A percentile compares a stretch with the other conserved stretches of the same genome.
phyloP scores from a whole-genome alignment of 2,113 vertebrate genomes.

The Rhagologus leucostigma region DNA sequence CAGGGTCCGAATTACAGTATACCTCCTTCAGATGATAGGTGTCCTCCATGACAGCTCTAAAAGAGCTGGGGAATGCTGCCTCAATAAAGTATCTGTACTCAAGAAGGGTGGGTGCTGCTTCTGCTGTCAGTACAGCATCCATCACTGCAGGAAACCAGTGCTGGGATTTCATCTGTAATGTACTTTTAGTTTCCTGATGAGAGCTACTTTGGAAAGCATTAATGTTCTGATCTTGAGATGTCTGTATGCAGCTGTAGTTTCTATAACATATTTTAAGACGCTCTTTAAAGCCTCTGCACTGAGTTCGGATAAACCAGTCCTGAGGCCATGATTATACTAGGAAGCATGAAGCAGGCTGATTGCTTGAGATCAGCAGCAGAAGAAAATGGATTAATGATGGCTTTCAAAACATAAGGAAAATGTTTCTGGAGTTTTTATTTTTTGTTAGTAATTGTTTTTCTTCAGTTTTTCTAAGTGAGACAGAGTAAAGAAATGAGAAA shows the following conservation, averaged over 20 bases:
- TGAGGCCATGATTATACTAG: conserved; percentile 4
- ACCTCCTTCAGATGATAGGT: not conserved
- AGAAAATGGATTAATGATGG: conserved; percentile 20
- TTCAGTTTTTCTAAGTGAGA: not conserved
- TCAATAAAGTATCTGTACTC: not conserved
- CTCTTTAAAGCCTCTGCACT: not conserved
- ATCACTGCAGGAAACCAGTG: not conserved
- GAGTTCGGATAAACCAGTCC: conserved; percentile 10
- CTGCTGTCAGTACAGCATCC: not conserved
- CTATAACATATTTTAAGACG: not conserved
- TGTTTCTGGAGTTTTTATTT: not conserved
- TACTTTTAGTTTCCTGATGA: not conserved
- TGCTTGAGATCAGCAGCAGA: not conserved
- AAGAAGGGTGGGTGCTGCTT: not conserved
- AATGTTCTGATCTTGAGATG: not conserved
- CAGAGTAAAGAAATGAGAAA: not conserved
- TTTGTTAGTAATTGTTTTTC: not conserved
- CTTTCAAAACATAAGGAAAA: not conserved
- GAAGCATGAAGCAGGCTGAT: not conserved
- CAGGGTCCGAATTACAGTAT: not conserved
- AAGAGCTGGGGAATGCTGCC: not conserved
- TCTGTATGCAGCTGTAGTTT: not conserved
- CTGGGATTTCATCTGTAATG: not conserved
- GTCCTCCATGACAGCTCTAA: not conserved
- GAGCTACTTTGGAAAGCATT: not conserved